A percentile compares a stretch with the other conserved stretches of the same genome.
Evolutionary conservation across 2,113 vertebrate species (phyloP).

Genomic region (Poeciliopsis occidentalis): DNA sequence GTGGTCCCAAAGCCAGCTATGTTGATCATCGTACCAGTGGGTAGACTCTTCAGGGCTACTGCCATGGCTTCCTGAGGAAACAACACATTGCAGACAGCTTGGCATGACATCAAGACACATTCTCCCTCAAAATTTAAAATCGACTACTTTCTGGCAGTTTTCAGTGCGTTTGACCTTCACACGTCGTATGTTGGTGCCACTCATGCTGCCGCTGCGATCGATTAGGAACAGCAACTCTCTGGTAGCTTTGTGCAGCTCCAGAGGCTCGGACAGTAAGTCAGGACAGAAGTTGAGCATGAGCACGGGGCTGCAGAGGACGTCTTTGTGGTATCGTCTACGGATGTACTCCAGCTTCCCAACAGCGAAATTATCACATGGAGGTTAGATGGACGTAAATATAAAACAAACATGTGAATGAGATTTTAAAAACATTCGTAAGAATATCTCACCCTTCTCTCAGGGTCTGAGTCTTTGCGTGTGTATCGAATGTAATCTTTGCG

Average conservation of each 20-base stretch:
- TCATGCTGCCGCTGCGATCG: slow-evolving; percentile 80
- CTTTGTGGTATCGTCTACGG: slow-evolving; percentile 93
- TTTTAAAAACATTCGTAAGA: background rate
- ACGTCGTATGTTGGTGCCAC: slow-evolving; percentile 75
- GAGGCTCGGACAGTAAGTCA: slow-evolving; percentile 68
- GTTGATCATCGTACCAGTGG: slow-evolving; percentile 87
- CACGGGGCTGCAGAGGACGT: slow-evolving; percentile 91
- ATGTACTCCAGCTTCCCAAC: slow-evolving; percentile 88
- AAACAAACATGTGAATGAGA: too few relatives aligned
- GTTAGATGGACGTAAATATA: background rate
- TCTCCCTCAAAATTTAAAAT: background rate
- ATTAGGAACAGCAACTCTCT: slow-evolving; percentile 91
- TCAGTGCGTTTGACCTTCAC: slow-evolving; percentile 79
- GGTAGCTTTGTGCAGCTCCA: slow-evolving; percentile 84
- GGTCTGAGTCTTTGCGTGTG: slow-evolving; percentile 83
- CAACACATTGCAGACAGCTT: slow-evolving; percentile 1
- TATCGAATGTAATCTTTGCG: slow-evolving; percentile 87
- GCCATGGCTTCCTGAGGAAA: slow-evolving; percentile 87
- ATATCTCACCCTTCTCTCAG: slow-evolving; percentile 86
- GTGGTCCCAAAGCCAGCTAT: slow-evolving; percentile 81
- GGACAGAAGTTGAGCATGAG: slow-evolving; percentile 98
- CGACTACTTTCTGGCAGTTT: background rate
- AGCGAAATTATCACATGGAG: background rate
- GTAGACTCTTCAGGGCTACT: slow-evolving; percentile 92
- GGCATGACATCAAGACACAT: background rate